Conservation (phyloP, 2,888 invertebrate genomes). For the Syrphus vitripennis region DNA sequence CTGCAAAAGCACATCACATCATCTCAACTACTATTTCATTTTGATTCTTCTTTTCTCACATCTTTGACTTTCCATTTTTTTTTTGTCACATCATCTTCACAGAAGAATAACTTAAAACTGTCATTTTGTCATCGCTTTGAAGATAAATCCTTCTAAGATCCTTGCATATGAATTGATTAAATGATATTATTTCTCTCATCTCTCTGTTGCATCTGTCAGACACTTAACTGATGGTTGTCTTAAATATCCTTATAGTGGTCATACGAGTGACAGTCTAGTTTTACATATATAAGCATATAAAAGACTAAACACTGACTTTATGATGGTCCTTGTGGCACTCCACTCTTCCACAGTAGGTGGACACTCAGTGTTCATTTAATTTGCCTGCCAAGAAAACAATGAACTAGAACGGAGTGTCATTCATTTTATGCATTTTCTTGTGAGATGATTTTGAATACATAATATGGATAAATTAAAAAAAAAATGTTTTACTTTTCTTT, state of each 20-base stretch:
- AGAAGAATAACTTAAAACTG: neutral
- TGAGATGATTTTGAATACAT: neutral
- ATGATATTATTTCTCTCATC: slow-evolving; percentile 21
- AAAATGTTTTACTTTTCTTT: too few relatives aligned
- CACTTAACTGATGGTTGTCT: slow-evolving; percentile 12
- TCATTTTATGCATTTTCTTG: neutral
- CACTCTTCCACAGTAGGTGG: too few relatives aligned
- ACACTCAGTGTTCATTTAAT: neutral
- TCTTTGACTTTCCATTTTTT: neutral
- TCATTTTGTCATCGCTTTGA: slow-evolving; percentile 2
- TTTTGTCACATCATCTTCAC: neutral
- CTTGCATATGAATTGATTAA: slow-evolving; percentile 13
- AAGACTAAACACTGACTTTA: neutral
- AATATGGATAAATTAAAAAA: too few relatives aligned
- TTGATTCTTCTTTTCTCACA: neutral
- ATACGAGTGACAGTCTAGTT: neutral
- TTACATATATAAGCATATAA: neutral
- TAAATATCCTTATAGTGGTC: neutral
- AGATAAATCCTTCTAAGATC: slow-evolving; percentile 9
- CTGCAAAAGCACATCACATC: neutral
- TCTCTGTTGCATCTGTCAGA: slow-evolving; percentile 21
- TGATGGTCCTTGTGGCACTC: neutral
- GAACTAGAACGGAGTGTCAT: neutral
- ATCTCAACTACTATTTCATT: neutral
- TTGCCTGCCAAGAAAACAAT: slow-evolving; percentile 3